Conservation (phyloP, 2,888 invertebrate genomes). For the Drosophila hamatofila region DNA sequence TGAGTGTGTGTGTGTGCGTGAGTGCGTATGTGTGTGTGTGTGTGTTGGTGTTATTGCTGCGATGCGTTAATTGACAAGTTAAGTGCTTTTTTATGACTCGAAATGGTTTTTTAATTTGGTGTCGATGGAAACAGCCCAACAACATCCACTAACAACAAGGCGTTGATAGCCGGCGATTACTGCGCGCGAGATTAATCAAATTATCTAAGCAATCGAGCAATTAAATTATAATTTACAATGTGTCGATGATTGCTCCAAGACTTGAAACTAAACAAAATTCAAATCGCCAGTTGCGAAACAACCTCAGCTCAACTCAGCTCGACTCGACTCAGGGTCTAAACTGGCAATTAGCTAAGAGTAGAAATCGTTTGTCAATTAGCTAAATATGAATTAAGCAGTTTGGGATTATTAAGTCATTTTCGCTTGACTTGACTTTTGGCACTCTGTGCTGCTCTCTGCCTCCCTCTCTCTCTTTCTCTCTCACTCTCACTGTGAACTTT, state of each 20-base stretch:
- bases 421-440: slow-evolving; percentile 9
- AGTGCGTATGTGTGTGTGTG: background rate
- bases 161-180: slow-evolving; percentile 62
- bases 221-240: slow-evolving; percentile 72
- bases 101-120: slow-evolving; percentile 82
- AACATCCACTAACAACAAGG: slow-evolving; percentile 40
- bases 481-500: background rate
- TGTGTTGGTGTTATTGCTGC: slow-evolving; percentile 37
- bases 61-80: slow-evolving; percentile 77
- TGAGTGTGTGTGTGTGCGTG: slow-evolving; percentile 3
- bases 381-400: slow-evolving; percentile 18
- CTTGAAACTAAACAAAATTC: slow-evolving; percentile 1
- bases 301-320: background rate
- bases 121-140: slow-evolving; percentile 65
- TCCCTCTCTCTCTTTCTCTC: background rate
- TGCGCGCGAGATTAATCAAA: slow-evolving; percentile 58
- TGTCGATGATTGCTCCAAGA: slow-evolving; percentile 42
- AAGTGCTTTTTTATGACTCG: slow-evolving; percentile 82
- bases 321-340: background rate
- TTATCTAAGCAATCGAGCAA: slow-evolving; percentile 50
- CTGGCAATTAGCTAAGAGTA: slow-evolving; percentile 24
- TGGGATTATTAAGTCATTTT: slow-evolving; percentile 47
- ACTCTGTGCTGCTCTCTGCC: background rate
- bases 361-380: slow-evolving; percentile 27
- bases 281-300: slow-evolving; percentile 14